Conservation (phyloP, 1,140 invertebrate species). For the Charaxes varanes region DNA sequence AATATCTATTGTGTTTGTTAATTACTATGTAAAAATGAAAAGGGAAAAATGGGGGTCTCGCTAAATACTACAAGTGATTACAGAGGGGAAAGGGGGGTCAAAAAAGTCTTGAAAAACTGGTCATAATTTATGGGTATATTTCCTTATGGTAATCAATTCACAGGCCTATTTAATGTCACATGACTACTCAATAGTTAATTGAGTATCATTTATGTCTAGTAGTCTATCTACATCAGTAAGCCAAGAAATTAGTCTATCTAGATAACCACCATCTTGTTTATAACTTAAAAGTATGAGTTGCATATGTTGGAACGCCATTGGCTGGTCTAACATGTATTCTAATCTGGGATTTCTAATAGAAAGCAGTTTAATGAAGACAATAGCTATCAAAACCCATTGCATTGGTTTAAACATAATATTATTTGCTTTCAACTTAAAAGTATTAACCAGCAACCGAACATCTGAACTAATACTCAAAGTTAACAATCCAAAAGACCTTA, state of each 20-base stretch:
- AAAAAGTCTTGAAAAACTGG: too few species aligned
- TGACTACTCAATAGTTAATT: slow-evolving; percentile 47
- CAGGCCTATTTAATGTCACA: too few species aligned
- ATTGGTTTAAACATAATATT: slow-evolving; percentile 76
- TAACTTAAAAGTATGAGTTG: slow-evolving; percentile 71
- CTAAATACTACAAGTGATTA: too few species aligned
- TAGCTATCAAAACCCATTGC: slow-evolving; percentile 74
- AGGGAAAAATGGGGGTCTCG: too few species aligned
- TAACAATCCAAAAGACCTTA: slow-evolving; percentile 50
- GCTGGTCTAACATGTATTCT: slow-evolving; percentile 44
- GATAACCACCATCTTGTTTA: slow-evolving; percentile 69
- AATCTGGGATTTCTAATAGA: slow-evolving; percentile 60
- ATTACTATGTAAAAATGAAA: too few species aligned
- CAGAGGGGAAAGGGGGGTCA: too few species aligned
- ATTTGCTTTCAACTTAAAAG: slow-evolving; percentile 75
- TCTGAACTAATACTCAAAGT: slow-evolving; percentile 57
- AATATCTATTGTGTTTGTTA: too few species aligned
- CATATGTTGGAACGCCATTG: slow-evolving; percentile 59
- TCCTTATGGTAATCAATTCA: too few species aligned
- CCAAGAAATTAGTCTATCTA: slow-evolving; percentile 71
- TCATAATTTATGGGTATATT: too few species aligned
- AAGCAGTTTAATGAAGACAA: slow-evolving; percentile 73
- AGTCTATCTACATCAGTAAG: slow-evolving; percentile 69
- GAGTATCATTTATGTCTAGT: slow-evolving; percentile 52
- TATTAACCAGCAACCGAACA: slow-evolving; percentile 71